Evolutionary conservation across 1,140 invertebrate species (phyloP), one percentile per base, ranked within the genome.

Genomic region (Diploscapter pachys): DNA sequence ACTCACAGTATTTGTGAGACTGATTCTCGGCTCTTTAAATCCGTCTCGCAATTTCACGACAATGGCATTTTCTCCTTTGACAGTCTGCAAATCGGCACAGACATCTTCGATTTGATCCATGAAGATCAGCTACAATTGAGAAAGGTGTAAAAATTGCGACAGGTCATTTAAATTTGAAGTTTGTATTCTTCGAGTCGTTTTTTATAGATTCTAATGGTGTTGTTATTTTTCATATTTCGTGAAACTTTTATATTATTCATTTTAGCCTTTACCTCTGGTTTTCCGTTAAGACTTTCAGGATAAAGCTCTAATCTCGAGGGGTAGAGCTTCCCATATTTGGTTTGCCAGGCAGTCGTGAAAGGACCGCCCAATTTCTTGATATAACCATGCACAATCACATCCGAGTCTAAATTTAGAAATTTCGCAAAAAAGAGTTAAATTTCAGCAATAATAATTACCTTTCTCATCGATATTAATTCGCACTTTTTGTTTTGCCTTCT

Each of bases 331-430:
- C 93, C 94, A 83, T 97, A 98, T 76, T 93, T 91, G 9, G 94
- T 96, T 88, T 96, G 94, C 84, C 95, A 98, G 8, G 93, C 92
- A 63, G 93, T 94, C 3, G 93, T 93, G 88, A 99, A 99, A 9
- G 96, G 95, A 63, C 96, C 96, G 56, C 96, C 96, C 65, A 99
- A 88, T 88, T 98, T 98, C 86, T 98, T 96, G 55, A 99, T 94
- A 85, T 98, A 99, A 51, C 97, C 97, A 86, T 99, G 96, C 71
- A 99, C 90, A 86, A 99, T 99, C 87, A 96, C 98, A 87, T 99
- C 96, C 4, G 96, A 98, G 88, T 94, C 31, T 31, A 31, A 31
- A 31, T 31, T 31, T 31, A 31, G 31, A 31, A 31, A 31, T 31
- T 31, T 31, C 31, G 31, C 31, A 31, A 31, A 31, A 31, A 31